Base-by-base conservation (phyloP, 2,797 vertebrate species). In the Hafferia zeledoni region DNA sequence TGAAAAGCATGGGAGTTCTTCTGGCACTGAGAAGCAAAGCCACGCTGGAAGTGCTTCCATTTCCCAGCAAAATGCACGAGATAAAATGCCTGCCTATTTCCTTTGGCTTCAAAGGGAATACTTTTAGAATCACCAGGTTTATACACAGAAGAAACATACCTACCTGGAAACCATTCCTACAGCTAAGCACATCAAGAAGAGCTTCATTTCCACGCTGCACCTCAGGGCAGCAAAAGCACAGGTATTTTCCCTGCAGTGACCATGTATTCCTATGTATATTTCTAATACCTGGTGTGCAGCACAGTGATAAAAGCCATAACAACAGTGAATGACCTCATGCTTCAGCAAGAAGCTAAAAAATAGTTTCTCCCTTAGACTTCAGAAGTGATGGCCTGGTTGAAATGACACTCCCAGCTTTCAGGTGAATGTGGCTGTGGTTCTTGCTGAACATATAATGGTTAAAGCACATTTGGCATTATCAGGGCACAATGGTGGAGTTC, bases 261-360 rank as follows among this genome's bases (percentile, higher is more conserved):
- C 46, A 2, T 5, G 7, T 5, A 11, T 44, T 61, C 52, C 53
- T 11, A 8, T 3, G 3, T 11, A 25, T 14, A 6, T 65, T 76
- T 76, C 28, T 39, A 64, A 17, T 8, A 27, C 10, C 11, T 37
- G 9, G 2, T 6, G 14, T 5, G 14, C 46, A 69, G 16, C 20
- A 16, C 0, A 0, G 22, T 1, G 0, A 22, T 6, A 56, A 0
- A 4, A 28, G 22, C 24, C 14, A 3, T 12, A 68, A 23, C 19
- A 44, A 5, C 9, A n/a, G 24, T 1, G 16, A 13, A 35, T 3
- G 2, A 50, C 31, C 52, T 49, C 15, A 3, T 11, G 25, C 17
- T 49, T 35, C 25, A 19, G 16, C 31, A 70, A 0, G 1, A 79
- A 20, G 17, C 10, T 50, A 39, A 6, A n/a, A 52, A 91, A 52